These are phyloP conservation scores for Myotis daubentonii DNA, from an alignment of 2,797 vertebrate genomes.

Conservation along the genomic window DNA sequence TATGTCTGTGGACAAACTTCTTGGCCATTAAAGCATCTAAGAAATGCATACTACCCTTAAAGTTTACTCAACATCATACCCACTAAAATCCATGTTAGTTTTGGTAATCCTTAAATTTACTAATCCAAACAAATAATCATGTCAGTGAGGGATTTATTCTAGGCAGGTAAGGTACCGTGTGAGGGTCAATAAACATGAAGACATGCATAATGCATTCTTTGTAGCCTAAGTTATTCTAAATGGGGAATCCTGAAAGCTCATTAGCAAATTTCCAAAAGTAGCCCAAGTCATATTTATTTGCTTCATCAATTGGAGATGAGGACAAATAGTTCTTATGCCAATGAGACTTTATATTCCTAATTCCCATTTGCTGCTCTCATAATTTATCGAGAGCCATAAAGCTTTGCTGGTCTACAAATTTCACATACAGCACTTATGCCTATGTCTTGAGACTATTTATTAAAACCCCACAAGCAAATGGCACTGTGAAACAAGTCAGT, in stretches of 20 bases:
- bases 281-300: not conserved
- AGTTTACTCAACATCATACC: conserved; percentile 71
- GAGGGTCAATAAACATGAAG: conserved; percentile 78
- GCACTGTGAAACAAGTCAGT: not conserved
- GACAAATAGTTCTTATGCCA: not conserved
- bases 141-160: conserved; percentile 78
- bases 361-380: not conserved
- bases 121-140: conserved; percentile 76
- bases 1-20: conserved; percentile 58
- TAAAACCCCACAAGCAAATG: not conserved
- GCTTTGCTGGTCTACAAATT: not conserved
- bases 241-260: not conserved
- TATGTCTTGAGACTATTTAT: not conserved
- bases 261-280: conserved; percentile 34
- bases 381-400: not conserved
- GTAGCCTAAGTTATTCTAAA: not conserved
- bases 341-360: conserved; percentile 1
- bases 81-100: conserved; percentile 76
- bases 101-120: conserved; percentile 74
- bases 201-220: conserved; percentile 65
- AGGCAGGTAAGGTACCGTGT: conserved; percentile 76
- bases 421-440: not conserved
- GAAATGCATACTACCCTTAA: conserved; percentile 73
- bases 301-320: not conserved
- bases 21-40: conserved; percentile 59